Evolutionary conservation across 1,140 invertebrate genomes (phyloP), one percentile per base, ranked within the genome.

Genomic region (Ericerus pela): DNA sequence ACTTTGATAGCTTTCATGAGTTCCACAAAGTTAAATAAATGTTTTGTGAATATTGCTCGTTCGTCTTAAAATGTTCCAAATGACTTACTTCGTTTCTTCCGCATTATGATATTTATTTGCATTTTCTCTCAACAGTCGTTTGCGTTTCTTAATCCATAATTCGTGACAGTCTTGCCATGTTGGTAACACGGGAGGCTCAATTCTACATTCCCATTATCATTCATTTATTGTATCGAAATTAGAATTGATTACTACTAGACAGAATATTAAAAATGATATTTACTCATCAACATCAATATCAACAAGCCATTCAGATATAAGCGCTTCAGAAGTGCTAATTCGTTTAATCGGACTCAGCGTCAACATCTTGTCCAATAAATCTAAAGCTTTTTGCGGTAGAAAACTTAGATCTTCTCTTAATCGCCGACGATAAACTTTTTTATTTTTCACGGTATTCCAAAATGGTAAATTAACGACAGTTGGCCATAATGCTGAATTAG

Each of bases 101-200:
- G 29, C 30, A 10, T 54, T 29, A 22, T 36, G 33, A 16, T 14
- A 22, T n/a, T 27, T 53, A 58, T 82, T 82, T 65, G 85, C 79
- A 64, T 88, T 83, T 64, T 88, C 85, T 29, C 82, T 72, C 61
- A 87, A 73, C 67, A 89, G 85, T 14, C 81, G 72, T 63, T 87
- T 76, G 31, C 87, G 77, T 67, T 88, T 88, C 70, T 99, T 99
- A 62, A 89, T 93, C 95, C 95, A 99, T 64, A 99, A 75, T 72
- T 99, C 96, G 73, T 99, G 96, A 71, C 96, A 99, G 73, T 99
- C 96, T 75, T 98, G 95, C 80, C 90, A 90, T 26, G 82, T 88
- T 1, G 96, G 96, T 58, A 97, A 69, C 64, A 85, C 77, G 11
- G 85, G 84, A 16, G 79, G 79, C 55, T 80, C 76, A 80, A 88